A percentile compares a stretch with the other conserved stretches of the same genome.
Conservation (phyloP, 2,888 invertebrate genomes). For the Antitype chi region DNA sequence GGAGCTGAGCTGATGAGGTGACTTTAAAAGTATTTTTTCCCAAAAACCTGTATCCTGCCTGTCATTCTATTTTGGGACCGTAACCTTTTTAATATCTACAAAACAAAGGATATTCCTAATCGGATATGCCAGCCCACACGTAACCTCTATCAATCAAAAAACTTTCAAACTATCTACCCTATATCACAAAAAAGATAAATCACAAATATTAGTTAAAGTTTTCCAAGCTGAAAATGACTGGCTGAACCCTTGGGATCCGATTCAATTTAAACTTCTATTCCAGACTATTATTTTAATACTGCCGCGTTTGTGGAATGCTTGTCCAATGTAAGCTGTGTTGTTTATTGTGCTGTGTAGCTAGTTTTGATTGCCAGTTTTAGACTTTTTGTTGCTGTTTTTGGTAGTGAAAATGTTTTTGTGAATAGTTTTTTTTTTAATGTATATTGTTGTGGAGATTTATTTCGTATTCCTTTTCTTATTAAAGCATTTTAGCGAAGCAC, state of each 20-base stretch:
- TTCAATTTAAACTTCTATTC: slow-evolving; percentile 67
- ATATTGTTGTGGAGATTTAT: neutral
- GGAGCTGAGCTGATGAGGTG: no score
- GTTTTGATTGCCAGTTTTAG: slow-evolving; percentile 32
- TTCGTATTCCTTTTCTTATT: neutral
- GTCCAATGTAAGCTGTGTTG: slow-evolving; percentile 37
- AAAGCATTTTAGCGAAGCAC: neutral
- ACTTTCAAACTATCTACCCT: slow-evolving; percentile 36
- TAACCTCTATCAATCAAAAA: slow-evolving; percentile 45
- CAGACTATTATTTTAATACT: slow-evolving; percentile 64
- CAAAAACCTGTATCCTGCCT: neutral
- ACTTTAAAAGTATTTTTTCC: neutral
- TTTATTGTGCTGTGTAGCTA: slow-evolving; percentile 16
- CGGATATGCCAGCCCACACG: slow-evolving; percentile 11
- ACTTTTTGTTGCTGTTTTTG: neutral
- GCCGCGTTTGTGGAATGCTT: slow-evolving; percentile 35
- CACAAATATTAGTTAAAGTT: slow-evolving; percentile 49
- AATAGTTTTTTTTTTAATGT: neutral
- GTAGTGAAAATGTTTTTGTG: neutral
- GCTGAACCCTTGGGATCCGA: slow-evolving; percentile 40
- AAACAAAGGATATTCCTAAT: slow-evolving; percentile 37
- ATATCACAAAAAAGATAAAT: slow-evolving; percentile 41
- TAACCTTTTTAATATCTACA: neutral
- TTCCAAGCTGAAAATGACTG: slow-evolving; percentile 55
- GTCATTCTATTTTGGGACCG: neutral